Base-by-base conservation (phyloP, 2,888 invertebrate species). In the Itoplectis maculator region DNA sequence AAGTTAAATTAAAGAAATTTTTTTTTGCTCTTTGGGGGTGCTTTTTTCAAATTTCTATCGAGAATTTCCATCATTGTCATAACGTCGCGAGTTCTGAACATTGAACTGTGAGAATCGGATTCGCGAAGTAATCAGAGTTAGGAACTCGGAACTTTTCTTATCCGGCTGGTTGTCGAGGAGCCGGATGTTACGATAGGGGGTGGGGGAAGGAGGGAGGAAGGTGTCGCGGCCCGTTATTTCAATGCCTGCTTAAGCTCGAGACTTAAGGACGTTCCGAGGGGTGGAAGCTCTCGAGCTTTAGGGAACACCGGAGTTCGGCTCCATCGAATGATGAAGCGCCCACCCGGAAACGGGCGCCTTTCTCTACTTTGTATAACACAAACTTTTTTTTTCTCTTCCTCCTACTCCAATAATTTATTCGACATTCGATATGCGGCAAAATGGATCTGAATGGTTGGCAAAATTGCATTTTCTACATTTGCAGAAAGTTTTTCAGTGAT, bases 231-330 rank as follows among this genome's bases (percentile, higher is more conserved):
- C 29, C 69, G 42, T 77, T 69, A 69, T 42, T 69, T 77, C 61
- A 61, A 42, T 23, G 69, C 49, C 40, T 63, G 63, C 51, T 77
- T 69, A n/a, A 69, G 63, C 61, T 29, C 0, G 9, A 29, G 61
- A 77, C 18, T 63, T 42, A 70, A 77, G 51, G 70, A 70, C 51
- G 23, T 42, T 70, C 69, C 18, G 15, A 11, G 37, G 23, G 59
- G 6, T 9, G 35, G 51, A 40, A 77, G 61, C 51, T 61, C 51
- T 61, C 42, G 61, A 74, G 69, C n/a, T 54, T 69, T 20, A 49
- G 35, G 66, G 56, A 9, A 51, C n/a, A 15, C 35, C 51, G 49
- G 61, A n/a, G n/a, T n/a, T n/a, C n/a, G n/a, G 3, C 29, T 2
- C 29, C 3, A 3, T 29, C 29, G 29, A 29, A 29, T 29, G 29